Evolutionary conservation across 2,888 invertebrate genomes (phyloP), one percentile per base, ranked within the genome.

Genomic region (Dioctria rufipes): DNA sequence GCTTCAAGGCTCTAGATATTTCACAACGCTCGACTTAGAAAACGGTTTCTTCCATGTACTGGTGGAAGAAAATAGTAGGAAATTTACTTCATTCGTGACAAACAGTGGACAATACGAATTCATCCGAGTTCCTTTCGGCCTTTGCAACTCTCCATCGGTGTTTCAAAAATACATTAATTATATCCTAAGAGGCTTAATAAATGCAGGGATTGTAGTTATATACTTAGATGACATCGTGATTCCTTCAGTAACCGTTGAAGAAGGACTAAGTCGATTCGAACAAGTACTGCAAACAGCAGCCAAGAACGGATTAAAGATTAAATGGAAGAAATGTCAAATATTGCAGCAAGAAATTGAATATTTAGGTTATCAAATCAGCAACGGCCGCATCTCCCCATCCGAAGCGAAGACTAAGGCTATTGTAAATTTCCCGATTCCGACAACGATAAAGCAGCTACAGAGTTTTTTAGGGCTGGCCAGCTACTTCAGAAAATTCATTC

Each of bases 81-180:
- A n/a, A n/a, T n/a, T n/a, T n/a, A n/a, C n/a, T n/a, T 86, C 86
- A 2, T 86, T 86, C 73, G 81, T 85, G 2, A 84, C 84, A 5
- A 84, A 83, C 0, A 83, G 83, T 5, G 85, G 85, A 4, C 84
- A 84, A 13, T 86, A 83, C 25, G 84, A 86, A 66, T 85, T 84
- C 78, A 69, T 61, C 0, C 60, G 82, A 13, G 51, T 84, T 60
- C 87, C 88, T 0, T 89, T 89, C 84, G 89, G 88, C 3, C 77
- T 88, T 4, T 82, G 82, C 37, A 86, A 85, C 65, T 85, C 84
- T 0, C 84, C 84, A 9, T 63, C 83, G 1, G 82, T 84, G 0
- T 86, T 85, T 78, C 84, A 85, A 51, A 79, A 83, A 8, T 80
- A 80, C 40, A 79, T 85, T 8, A 83, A 83, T 66, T 80, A 82